These are phyloP conservation scores for Palythoa grandis DNA, from an alignment of 92 coral and sea anemone genomes.

Conservation along the genomic window DNA sequence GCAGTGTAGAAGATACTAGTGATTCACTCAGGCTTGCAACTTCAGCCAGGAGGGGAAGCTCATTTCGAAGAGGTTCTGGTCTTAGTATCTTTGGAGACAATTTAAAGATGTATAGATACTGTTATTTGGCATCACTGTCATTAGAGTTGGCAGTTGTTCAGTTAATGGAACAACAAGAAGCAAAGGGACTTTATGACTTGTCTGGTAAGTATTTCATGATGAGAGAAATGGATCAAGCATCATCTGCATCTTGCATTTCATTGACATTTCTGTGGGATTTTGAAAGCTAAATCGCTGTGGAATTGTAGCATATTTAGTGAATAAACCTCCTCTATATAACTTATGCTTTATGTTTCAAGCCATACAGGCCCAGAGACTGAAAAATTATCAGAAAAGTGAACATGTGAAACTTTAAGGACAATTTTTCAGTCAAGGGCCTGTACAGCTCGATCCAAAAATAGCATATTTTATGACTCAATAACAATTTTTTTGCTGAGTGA, in stretches of 20 bases:
- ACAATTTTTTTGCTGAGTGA: no score
- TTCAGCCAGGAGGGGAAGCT: slow-evolving; percentile 54
- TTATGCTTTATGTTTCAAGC: not conserved
- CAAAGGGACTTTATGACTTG: slow-evolving; percentile 49
- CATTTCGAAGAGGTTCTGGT: slow-evolving; percentile 61
- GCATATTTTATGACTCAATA: no score
- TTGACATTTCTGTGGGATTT: not conserved
- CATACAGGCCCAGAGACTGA: no score
- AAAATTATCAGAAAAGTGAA: no score
- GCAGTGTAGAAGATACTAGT: slow-evolving; percentile 25
- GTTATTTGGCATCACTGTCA: slow-evolving; percentile 65
- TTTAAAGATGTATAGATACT: slow-evolving; percentile 61
- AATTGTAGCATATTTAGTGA: no score
- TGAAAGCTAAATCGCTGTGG: no score
- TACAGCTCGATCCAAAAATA: no score
- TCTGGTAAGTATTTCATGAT: slow-evolving; percentile 1
- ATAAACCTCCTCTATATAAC: no score
- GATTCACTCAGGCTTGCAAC: slow-evolving; percentile 36
- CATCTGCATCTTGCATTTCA: not conserved
- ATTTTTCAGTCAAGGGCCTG: no score
- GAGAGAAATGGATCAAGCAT: not conserved
- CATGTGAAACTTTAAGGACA: no score
- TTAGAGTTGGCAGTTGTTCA: slow-evolving; percentile 62
- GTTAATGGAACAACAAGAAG: slow-evolving; percentile 61
- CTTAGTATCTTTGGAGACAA: slow-evolving; percentile 70